Evolutionary conservation across 2,113 vertebrate species (phyloP), one percentile per base, ranked within the genome.

Genomic region (Galemys pyrenaicus): DNA sequence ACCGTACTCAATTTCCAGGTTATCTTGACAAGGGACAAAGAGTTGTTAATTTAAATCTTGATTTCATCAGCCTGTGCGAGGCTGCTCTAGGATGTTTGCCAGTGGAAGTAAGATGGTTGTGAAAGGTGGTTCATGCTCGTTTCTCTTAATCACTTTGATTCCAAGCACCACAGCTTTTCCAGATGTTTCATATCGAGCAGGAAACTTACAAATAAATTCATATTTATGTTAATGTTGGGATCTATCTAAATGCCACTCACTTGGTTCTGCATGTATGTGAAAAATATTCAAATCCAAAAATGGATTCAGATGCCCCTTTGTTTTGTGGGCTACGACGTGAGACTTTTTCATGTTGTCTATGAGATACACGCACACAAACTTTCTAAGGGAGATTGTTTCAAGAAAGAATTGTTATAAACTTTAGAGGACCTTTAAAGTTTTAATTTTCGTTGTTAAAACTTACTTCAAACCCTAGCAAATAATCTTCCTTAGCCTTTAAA

Each of bases 391-490:
- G 26, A 60, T 80, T 93, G 49, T 84, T 3, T 70, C n/a, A 83
- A 79, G 51, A 89, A 87, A 87, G 49, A 82, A 30, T 73, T 67
- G 84, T 89, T 92, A 13, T 3, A 28, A 24, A n/a, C 28, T 58
- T 80, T 82, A 87, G 58, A 86, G 26, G 49, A 30, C n/a, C n/a
- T 94, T 75, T 92, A 41, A 82, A 41, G 28, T 85, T 91, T 95
- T 67, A 86, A 17, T 26, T 85, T 58, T 74, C 54, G 56, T 28
- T 37, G 60, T 62, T 62, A 62, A 10, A 11, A 12, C 28, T 28
- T 28, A 28, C 26, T 28, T 62, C 60, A 30, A 12, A 56, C 54
- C 54, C 1, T 56, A 56, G 20, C 54, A 56, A 56, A 9, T 67
- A 41, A 13, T 80, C 44, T 87, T 46, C 80, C 37, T 73, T 81